phyloP scores from a whole-genome alignment of 53 echinoderm and acorn worm genomes.

The Echinometra lucunter region DNA sequence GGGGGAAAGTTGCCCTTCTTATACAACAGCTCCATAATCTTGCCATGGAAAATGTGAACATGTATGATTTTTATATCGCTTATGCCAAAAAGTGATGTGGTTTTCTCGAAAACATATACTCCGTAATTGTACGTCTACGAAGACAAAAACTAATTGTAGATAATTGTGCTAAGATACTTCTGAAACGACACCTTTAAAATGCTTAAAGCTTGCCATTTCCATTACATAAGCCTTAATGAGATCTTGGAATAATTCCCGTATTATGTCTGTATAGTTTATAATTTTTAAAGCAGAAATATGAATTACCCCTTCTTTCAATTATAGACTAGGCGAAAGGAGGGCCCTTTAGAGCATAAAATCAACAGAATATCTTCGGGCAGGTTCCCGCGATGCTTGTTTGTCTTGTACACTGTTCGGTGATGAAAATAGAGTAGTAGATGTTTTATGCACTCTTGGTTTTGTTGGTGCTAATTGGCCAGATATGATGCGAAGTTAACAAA shows the following conservation, averaged over 20 bases:
- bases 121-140: not conserved
- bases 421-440: not conserved
- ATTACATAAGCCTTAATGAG: not conserved
- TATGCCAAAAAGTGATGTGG: not conserved
- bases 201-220: conserved; percentile 3
- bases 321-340: not conserved
- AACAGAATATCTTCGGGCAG: not conserved
- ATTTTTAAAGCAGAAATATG: not conserved
- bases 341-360: not conserved
- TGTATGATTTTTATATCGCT: not conserved
- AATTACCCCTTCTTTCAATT: not conserved
- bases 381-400: conserved; percentile 2
- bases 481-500: conserved; percentile 19
- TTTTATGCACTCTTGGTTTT: conserved; percentile 37
- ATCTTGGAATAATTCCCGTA: not conserved
- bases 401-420: conserved; percentile 29
- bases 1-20: not conserved
- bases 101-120: not conserved
- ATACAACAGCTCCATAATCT: conserved; percentile 21
- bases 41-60: not conserved
- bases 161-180: not conserved
- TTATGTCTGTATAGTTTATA: not conserved
- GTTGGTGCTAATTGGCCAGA: conserved; percentile 6
- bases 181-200: not conserved
- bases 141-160: not conserved